A percentile compares a stretch with the other conserved stretches of the same genome.
Conservation (phyloP, 2,888 invertebrate species). For the Ormia ochracea region DNA sequence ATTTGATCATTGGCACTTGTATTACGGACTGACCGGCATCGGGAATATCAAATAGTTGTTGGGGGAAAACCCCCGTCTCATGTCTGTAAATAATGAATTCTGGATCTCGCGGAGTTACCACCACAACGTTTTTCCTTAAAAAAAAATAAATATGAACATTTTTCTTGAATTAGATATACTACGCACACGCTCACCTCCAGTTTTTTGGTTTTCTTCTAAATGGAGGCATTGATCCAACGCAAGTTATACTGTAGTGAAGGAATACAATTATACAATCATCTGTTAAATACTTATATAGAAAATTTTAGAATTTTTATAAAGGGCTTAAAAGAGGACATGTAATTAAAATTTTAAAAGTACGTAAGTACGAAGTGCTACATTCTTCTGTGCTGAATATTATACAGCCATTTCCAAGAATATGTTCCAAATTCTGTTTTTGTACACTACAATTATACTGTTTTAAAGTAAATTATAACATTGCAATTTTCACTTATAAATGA, state of each 20-base stretch:
- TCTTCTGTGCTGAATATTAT: too few species aligned
- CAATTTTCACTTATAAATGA: too few species aligned
- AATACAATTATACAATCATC: neutral
- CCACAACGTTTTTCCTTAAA: constrained; percentile 36
- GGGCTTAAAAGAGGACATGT: too few species aligned
- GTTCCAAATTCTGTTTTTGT: too few species aligned
- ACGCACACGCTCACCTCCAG: constrained; percentile 41
- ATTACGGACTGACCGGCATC: neutral
- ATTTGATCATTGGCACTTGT: constrained; percentile 22
- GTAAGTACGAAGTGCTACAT: too few species aligned
- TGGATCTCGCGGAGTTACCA: constrained; percentile 46
- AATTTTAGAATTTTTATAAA: too few species aligned
- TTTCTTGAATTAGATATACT: too few species aligned
- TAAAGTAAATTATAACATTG: too few species aligned
- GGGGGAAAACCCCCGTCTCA: constrained; percentile 40
- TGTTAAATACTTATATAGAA: too few species aligned
- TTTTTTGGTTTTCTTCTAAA: constrained; percentile 24
- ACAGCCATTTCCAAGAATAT: too few species aligned
- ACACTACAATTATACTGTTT: too few species aligned
- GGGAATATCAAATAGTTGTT: constrained; percentile 20
- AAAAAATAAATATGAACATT: neutral
- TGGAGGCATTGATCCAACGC: neutral
- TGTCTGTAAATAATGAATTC: constrained; percentile 32
- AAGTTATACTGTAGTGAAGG: constrained; percentile 7
- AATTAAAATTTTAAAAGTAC: too few species aligned